These are phyloP conservation scores for Orthosia incerta DNA, from an alignment of 2,888 invertebrate genomes.

Conservation along the genomic window DNA sequence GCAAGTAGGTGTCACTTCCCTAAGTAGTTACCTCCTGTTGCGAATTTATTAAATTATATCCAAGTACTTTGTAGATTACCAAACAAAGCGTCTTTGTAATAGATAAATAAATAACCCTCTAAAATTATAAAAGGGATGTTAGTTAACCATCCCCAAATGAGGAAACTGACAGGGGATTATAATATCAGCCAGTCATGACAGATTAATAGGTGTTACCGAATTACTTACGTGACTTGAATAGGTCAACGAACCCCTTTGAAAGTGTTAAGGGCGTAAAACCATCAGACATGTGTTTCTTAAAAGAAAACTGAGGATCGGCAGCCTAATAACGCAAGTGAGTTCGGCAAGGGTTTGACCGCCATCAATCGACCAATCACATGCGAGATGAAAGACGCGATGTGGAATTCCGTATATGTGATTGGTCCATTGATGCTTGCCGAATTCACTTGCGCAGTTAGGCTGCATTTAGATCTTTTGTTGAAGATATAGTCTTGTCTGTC, in stretches of 20 bases:
- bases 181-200: conserved; percentile 56
- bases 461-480: background rate
- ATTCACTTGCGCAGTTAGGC: too few species aligned
- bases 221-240: conserved; percentile 45
- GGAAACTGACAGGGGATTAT: conserved; percentile 37
- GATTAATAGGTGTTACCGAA: conserved; percentile 41
- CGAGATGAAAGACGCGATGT: too few species aligned
- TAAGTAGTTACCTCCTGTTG: too few species aligned
- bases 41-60: background rate
- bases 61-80: background rate
- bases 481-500: background rate
- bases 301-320: background rate
- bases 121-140: conserved; percentile 25
- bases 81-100: conserved; percentile 3
- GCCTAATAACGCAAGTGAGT: background rate
- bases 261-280: background rate
- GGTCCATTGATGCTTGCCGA: too few species aligned
- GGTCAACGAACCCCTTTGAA: background rate
- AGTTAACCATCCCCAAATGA: conserved; percentile 32
- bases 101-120: conserved; percentile 17
- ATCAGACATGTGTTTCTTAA: background rate
- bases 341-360: too few species aligned
- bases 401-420: too few species aligned
- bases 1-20: background rate
- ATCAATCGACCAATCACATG: too few species aligned